Base-by-base conservation (phyloP, 2,113 vertebrate species). In the Gobiocypris rarus region DNA sequence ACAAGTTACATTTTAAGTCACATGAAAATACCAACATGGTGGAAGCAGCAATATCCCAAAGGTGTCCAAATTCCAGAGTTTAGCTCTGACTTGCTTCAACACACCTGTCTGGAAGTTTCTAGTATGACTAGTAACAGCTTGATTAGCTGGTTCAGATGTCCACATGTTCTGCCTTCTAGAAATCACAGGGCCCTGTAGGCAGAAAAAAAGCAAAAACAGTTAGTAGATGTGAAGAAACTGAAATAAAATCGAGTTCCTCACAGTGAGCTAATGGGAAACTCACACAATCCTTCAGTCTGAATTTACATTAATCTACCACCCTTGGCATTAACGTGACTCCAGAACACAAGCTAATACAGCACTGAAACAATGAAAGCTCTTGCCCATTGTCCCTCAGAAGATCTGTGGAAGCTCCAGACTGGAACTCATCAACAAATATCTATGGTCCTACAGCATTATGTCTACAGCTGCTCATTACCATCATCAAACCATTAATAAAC, bases 361-460 rank as follows among this genome's bases (percentile, higher is more conserved):
- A 48, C n/a, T 59, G 15, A 61, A 63, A 74, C 78, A 73, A 77
- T 48, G 41, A 31, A 31, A 31, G 4, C 58, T 31, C n/a, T 17
- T 63, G 17, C 17, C 58, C 7, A 4, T 43, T 63, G 38, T 59
- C 67, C 80, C 83, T 83, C 65, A 38, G 56, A 79, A 61, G 73
- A 69, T 41, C 79, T 31, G 38, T 84, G 41, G 48, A 28, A 71
- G n/a, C 17, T 82, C 71, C 77, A 86, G 83, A 61, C 43, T 31
- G 48, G 69, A 67, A 65, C 77, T 88, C 75, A 88, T 84, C 84
- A 86, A 24, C 54, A 82, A 67, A 54, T 83, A 83, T 75, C 79
- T 34, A 4, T 38, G 67, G 79, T 65, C n/a, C 19, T 17, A 22
- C 70, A 71, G 22, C 38, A 59, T 69, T 50, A 59, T 75, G 48